Base-by-base conservation (phyloP, 2,113 vertebrate species). In the Microtus richardsoni region DNA sequence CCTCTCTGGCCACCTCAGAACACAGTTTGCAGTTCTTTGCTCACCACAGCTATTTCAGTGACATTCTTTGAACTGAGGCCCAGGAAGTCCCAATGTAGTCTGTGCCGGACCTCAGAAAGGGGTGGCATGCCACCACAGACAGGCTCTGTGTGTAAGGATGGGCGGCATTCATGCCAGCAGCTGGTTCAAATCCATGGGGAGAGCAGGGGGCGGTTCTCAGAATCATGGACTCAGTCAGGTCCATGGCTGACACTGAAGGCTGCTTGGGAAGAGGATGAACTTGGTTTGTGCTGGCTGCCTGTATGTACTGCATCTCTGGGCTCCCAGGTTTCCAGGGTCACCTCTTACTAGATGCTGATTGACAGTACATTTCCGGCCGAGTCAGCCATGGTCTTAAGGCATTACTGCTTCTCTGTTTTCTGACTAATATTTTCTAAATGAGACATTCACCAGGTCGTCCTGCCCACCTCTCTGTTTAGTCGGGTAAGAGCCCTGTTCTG, bases 391-490 rank as follows among this genome's bases (percentile, higher is more conserved):
- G 91, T 13, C 58, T 93, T 78, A 89, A 95, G 93, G 89, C 41
- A 91, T 89, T 92, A 84, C 97, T 60, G 87, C 89, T 91, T 95
- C 73, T 97, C 87, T 75, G 22, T 96, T 95, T 96, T 49, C 88
- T 95, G 75, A 3, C 85, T 74, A 95, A 88, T 52, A 26, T 97
- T 97, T 98, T 96, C 96, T 94, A 97, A 96, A 94, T 2, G 39
- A 89, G 95, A 95, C 64, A 79, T 94, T 94, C 78, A 97, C 97
- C 54, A 79, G 93, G 78, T 91, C 17, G n/a, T 93, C 93, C 89
- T 96, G 96, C 87, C 75, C 93, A 64, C 71, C 89, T 97, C 91
- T 96, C 96, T 89, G 88, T 66, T 93, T 87, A 93, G 97, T 96
- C 95, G 97, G 94, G 95, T 7, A 94, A 97, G 95, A 97, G 92